Evolutionary conservation across 2,888 invertebrate genomes (phyloP).

Genomic region (Gortyna flavago): DNA sequence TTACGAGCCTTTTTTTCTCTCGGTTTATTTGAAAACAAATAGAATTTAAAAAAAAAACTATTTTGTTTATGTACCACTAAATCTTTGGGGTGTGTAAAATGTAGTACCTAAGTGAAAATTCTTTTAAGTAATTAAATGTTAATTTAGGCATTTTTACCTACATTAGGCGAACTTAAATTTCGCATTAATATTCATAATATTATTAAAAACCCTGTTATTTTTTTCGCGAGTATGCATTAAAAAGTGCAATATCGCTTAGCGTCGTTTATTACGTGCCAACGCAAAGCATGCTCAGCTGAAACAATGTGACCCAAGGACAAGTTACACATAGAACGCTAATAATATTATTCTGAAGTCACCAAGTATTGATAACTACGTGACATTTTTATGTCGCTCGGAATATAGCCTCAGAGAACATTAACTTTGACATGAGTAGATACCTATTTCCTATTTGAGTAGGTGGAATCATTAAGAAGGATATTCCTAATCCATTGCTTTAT

Average conservation of each 20-base stretch:
- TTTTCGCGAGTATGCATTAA: conserved; percentile 4
- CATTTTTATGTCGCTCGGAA: conserved; percentile 11
- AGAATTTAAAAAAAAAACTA: background rate
- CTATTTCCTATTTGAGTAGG: background rate
- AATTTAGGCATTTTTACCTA: background rate
- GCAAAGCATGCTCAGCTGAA: conserved; percentile 59
- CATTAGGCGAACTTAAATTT: background rate
- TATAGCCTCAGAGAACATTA: background rate
- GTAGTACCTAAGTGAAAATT: background rate
- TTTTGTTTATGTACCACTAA: background rate
- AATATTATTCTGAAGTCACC: conserved; percentile 8
- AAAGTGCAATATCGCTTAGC: conserved; percentile 23
- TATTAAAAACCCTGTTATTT: background rate
- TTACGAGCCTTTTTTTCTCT: too few relatives aligned
- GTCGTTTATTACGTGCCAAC: conserved; percentile 28
- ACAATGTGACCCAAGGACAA: conserved; percentile 56
- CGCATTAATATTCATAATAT: background rate
- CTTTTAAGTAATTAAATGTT: background rate
- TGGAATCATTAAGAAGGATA: too few relatives aligned
- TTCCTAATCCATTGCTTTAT: too few relatives aligned
- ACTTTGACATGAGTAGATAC: background rate
- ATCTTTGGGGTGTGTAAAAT: background rate
- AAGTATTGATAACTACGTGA: conserved; percentile 29
- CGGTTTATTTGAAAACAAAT: background rate
- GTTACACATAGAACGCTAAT: conserved; percentile 28